Evolutionary conservation across 1,140 invertebrate genomes (phyloP), one percentile per base, ranked within the genome.

Genomic region (Caenorhabditis brenneri): DNA sequence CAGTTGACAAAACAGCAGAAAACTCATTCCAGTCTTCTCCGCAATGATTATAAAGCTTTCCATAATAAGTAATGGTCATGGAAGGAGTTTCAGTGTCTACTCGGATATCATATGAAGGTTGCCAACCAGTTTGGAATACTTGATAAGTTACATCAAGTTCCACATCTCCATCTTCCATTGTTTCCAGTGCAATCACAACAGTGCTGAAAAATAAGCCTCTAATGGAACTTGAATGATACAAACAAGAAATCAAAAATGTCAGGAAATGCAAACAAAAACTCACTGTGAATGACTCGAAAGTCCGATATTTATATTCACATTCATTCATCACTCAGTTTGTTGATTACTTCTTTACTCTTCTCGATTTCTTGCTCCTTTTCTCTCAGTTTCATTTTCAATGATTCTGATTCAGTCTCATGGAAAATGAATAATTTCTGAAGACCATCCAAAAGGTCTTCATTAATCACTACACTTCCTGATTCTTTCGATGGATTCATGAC

Each of bases 1-100:
- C 91, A 19, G 92, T 92, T 6, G 90, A 91, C 55, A 92, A 85
- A 53, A 84, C 87, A 24, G 92, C 22, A 53, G 89, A 88, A 22
- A 89, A 88, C 55, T 92, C 88, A 9, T 48, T 87, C 92, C 91
- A 92, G 79, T 92, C 91, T 85, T 92, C 91, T 10, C 90, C 91
- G 55, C 91, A 91, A 12, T 83, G 83, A 84, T 92, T 92, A 24
- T 84, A 69, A 33, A 92, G 89, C 31, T 91, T 81, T 10, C 91
- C 91, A 82, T 88, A 92, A 84, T 92, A 92, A 15, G 87, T 78
- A 4, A 78, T 55, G 3, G 15, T 31, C 82, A 83, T 83, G 1
- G 31, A 27, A 24, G 82, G 42, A 27, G 31, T 36, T 9, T 29
- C 51, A n/a, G 81, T 90, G 51, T 88, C 88, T 29, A 91, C 91